Base-by-base conservation (phyloP, 2,797 vertebrate genomes). In the Myripristis jacobus region DNA sequence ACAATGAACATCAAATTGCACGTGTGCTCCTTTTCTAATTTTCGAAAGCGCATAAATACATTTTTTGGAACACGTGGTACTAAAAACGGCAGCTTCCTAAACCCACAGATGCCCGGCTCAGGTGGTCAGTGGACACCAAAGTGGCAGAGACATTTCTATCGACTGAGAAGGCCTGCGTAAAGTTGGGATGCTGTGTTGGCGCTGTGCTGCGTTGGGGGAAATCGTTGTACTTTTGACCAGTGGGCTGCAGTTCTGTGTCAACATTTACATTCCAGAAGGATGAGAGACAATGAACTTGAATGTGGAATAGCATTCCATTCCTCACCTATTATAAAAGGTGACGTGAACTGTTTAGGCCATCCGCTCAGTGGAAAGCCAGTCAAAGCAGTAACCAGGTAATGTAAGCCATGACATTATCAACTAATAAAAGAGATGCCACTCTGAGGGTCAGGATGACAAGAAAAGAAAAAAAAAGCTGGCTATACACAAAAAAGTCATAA, bases 211-310 rank as follows among this genome's bases (percentile, higher is more conserved):
- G 71, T 80, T 69, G 62, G 79, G 88, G 79, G 77, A 85, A 83
- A 81, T 29, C 29, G 71, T 48, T 83, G 73, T 87, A 91, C 86
- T 74, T 84, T 77, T 85, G 73, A 88, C 83, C 78, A 83, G 79
- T 61, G 29, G 71, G 70, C 68, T 79, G 79, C 71, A 61, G 77
- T 76, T 82, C 83, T 86, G 73, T 85, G 87, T 91, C 87, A 90
- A 91, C 92, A 79, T 84, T 87, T 86, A 86, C 88, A 90, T 91
- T 88, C 86, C 89, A 84, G 52, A 1, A 67, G 19, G 69, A 84
- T 72, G 69, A 76, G 72, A 68, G 67, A 92, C 87, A 92, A 93
- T 87, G 87, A 87, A 66, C 82, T 75, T 71, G 55, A 89, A 77
- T 58, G 75, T 46, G 55, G 65, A 52, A 87, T 80, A 46, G 84